Conservation (phyloP, 2,888 invertebrate species). For the Hydrotaea diabolus region DNA sequence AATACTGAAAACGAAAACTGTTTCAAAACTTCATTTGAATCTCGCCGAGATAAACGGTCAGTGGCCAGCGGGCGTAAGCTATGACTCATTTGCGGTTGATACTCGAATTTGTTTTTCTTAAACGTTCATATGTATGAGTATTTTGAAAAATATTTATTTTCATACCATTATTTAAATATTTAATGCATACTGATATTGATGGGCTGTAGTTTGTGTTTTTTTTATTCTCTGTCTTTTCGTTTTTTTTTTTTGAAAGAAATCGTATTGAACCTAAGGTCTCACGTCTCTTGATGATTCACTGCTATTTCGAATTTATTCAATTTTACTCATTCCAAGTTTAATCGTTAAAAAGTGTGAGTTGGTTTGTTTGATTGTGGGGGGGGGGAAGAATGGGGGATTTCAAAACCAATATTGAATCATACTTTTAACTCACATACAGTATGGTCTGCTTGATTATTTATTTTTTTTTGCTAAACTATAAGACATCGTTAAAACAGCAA, state of each 20-base stretch:
- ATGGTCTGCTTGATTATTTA: too few species aligned
- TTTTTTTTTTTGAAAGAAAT: slow-evolving; percentile 2
- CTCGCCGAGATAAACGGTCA: not conserved
- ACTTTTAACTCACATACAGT: not conserved
- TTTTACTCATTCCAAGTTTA: not conserved
- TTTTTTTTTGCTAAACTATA: too few species aligned
- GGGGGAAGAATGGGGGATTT: not conserved
- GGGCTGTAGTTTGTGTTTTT: not conserved
- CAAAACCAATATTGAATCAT: slow-evolving; percentile 24
- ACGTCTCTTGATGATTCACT: slow-evolving; percentile 1
- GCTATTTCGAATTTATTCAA: not conserved
- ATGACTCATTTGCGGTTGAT: not conserved
- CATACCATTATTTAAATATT: slow-evolving; percentile 9
- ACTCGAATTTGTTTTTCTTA: not conserved
- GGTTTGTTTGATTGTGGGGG: not conserved
- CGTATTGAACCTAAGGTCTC: slow-evolving; percentile 11
- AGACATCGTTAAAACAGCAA: too few species aligned
- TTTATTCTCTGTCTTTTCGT: too few species aligned
- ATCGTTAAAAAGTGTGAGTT: not conserved
- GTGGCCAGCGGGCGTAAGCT: too few species aligned
- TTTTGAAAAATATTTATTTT: slow-evolving; percentile 1
- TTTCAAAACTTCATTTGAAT: not conserved
- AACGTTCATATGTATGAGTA: too few species aligned
- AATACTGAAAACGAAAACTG: not conserved
- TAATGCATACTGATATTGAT: slow-evolving; percentile 14